Evolutionary conservation across 2,113 vertebrate species (phyloP), one percentile per base, ranked within the genome.

Genomic region (Xyliphius kryptos): DNA sequence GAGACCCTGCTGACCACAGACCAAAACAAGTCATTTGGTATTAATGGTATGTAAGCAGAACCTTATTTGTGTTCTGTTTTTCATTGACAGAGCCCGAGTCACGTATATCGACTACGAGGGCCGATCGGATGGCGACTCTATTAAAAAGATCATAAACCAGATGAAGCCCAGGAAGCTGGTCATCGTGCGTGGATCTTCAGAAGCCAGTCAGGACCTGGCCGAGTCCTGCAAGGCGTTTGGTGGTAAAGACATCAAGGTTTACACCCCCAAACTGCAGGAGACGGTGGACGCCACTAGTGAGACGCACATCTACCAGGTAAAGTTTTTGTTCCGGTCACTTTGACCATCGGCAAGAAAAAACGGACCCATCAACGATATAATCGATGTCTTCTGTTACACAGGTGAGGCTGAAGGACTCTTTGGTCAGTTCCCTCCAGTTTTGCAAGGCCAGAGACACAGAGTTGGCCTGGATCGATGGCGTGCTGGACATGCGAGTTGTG

Each of bases 91-190:
- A 85, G 92, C 95, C 38, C 89, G 93, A 66, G 83, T 99, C 63
- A 91, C 91, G 0, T 98, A 98, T 68, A 99, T 99, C 63, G 96
- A 99, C 81, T 99, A 99, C 5, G 96, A 99, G 83, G 96, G 96
- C 38, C 94, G 96, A 46, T 99, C 96, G 7, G 96, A 99, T 16
- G 96, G 96, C 0, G 96, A 99, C 77, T 98, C 95, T 68, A 97
- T 98, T 80, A 99, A 98, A 76, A 99, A 99, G 85, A 98, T 99
- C 40, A 98, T 99, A 69, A 97, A 97, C 80, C 96, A 98, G 80
- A 98, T 99, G 96, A 97, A 95, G 60, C 96, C 96, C 14, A 85
- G 96, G 8, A 95, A 99, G 78, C 76, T 99, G 63, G 76, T 97
- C 47, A 97, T 99, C 32, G 91, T 99, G 41, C 94, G 91, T 1